These are phyloP conservation scores for Drosophila neutralis DNA, from an alignment of 2,888 invertebrate genomes.

Conservation along the genomic window DNA sequence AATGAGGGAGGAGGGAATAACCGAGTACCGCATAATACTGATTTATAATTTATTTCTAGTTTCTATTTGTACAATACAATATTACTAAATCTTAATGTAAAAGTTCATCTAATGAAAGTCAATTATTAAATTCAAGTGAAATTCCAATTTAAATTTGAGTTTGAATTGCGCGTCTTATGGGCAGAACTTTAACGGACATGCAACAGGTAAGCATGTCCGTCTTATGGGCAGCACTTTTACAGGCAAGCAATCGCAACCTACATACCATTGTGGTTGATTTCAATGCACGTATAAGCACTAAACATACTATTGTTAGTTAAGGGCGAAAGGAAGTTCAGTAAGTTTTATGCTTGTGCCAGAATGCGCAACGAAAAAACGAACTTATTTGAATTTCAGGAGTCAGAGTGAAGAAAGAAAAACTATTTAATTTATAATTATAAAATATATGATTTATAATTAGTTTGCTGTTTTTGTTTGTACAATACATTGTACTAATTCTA, in stretches of 20 bases:
- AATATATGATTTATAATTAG: slow-evolving; percentile 46
- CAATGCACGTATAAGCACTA: background rate
- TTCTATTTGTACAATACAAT: slow-evolving; percentile 57
- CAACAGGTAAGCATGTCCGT: too few species aligned
- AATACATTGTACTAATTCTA: slow-evolving; percentile 40
- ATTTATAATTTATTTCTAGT: slow-evolving; percentile 64
- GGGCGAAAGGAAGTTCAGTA: background rate
- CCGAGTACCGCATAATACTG: slow-evolving; percentile 45
- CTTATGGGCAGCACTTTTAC: background rate
- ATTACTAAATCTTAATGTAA: slow-evolving; percentile 43
- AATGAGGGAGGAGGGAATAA: slow-evolving; percentile 1
- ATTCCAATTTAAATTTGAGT: background rate
- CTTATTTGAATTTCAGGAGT: background rate
- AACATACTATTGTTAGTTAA: background rate
- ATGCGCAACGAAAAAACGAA: background rate
- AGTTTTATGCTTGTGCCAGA: slow-evolving; percentile 1
- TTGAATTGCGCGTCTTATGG: background rate
- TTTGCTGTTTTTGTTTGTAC: slow-evolving; percentile 57
- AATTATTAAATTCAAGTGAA: slow-evolving; percentile 27
- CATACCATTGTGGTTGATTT: background rate
- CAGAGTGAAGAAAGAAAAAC: background rate
- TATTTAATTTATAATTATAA: background rate
- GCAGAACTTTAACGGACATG: background rate
- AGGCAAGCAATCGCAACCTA: background rate
- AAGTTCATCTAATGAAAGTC: slow-evolving; percentile 24